Evolutionary conservation across 2,113 vertebrate genomes (phyloP).

Genomic region (Oreocharis arfaki): DNA sequence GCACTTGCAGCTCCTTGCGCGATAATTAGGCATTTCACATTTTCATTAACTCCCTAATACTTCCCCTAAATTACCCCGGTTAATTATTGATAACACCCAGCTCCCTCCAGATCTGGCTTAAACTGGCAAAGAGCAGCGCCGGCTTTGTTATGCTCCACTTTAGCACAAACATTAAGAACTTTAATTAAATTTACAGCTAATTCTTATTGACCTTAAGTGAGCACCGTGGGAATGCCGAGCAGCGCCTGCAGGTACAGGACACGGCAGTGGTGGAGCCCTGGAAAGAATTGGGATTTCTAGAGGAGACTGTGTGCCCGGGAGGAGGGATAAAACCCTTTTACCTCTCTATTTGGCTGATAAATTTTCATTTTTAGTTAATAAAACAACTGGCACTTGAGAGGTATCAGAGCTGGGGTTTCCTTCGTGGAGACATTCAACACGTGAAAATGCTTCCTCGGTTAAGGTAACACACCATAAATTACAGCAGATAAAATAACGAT

Average conservation of each 20-base stretch:
- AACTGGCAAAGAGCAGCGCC: background rate
- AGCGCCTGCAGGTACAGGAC: background rate
- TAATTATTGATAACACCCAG: constrained; percentile 55
- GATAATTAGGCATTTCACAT: background rate
- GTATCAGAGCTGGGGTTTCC: background rate
- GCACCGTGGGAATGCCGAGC: background rate
- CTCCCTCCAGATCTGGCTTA: background rate
- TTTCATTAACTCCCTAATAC: constrained; percentile 44
- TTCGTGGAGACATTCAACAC: rapidly evolving
- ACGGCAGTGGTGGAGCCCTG: background rate
- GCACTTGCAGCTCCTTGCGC: background rate
- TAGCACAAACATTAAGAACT: background rate
- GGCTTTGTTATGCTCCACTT: background rate
- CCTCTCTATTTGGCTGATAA: background rate
- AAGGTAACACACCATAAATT: background rate
- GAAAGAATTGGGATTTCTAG: background rate
- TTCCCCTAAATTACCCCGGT: constrained; percentile 18
- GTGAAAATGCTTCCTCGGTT: background rate
- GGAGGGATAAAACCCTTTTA: background rate
- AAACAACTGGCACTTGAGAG: background rate
- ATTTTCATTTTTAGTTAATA: background rate
- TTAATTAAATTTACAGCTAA: constrained; percentile 41
- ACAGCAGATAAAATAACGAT: background rate
- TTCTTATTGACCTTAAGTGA: constrained; percentile 24
- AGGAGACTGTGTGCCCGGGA: background rate